These are phyloP conservation scores for Montipora sp. DNA, from an alignment of 64 coral and sea anemone genomes.

Conservation along the genomic window DNA sequence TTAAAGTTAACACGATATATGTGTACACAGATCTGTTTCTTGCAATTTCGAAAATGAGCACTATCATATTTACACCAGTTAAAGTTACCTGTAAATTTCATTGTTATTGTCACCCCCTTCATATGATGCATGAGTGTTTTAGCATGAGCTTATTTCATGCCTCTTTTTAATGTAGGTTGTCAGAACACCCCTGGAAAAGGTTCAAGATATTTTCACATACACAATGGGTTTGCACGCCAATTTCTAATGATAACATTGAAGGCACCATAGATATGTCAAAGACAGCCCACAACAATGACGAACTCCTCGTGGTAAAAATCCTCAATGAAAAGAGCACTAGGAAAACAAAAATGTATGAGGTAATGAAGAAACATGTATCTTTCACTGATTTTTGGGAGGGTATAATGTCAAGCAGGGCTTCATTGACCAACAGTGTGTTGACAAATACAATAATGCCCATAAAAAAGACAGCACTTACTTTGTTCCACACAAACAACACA, in stretches of 20 bases:
- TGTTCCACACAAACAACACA: background rate
- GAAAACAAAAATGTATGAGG: conserved; percentile 6
- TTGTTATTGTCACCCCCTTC: background rate
- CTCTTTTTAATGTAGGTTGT: conserved; percentile 28
- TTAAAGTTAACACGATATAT: background rate
- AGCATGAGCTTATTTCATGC: background rate
- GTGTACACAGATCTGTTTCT: background rate
- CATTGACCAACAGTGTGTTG: background rate
- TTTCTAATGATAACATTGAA: conserved; percentile 7
- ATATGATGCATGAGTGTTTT: background rate
- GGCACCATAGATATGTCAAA: background rate
- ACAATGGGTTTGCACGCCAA: background rate
- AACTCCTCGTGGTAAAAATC: background rate
- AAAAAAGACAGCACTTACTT: background rate
- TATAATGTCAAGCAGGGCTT: background rate
- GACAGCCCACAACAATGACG: background rate
- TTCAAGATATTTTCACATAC: conserved; percentile 7
- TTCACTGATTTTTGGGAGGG: background rate
- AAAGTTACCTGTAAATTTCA: background rate
- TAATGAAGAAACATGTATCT: conserved; percentile 4
- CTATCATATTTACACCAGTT: background rate
- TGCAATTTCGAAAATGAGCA: background rate
- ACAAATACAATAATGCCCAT: background rate
- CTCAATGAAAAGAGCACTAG: conserved; percentile 5
- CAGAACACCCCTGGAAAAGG: conserved; percentile 38